These are phyloP conservation scores for Drosophila acutilabella DNA, from an alignment of 2,888 invertebrate genomes.

Conservation along the genomic window DNA sequence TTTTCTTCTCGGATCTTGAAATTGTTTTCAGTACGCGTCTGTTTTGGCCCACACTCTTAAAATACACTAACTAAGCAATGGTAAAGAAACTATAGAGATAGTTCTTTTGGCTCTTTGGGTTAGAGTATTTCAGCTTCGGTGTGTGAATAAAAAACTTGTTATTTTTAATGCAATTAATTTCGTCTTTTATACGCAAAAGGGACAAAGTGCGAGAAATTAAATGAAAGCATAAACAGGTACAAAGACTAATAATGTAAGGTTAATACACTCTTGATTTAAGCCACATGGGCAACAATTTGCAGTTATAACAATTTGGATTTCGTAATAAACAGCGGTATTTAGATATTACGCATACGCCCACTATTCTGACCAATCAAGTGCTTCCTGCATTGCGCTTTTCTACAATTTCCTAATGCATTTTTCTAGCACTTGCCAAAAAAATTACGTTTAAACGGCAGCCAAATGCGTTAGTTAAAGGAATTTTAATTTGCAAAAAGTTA, in stretches of 20 bases:
- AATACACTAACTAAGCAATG: constrained; percentile 13
- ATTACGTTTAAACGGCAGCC: constrained; percentile 15
- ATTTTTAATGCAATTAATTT: constrained; percentile 35
- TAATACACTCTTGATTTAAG: neutral
- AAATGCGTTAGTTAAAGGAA: constrained; percentile 39
- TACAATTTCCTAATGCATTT: constrained; percentile 37
- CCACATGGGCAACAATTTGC: neutral
- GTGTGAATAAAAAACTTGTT: too few relatives aligned
- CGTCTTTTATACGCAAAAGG: constrained; percentile 47
- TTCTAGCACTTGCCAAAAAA: constrained; percentile 62
- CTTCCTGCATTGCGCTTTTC: constrained; percentile 42
- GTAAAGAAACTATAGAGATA: neutral
- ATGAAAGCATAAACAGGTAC: constrained; percentile 1
- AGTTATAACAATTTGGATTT: constrained; percentile 7
- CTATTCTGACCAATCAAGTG: constrained; percentile 37
- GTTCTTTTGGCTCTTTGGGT: too few relatives aligned
- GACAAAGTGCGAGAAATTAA: too few relatives aligned
- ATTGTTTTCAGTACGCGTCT: constrained; percentile 39
- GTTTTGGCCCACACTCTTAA: constrained; percentile 44
- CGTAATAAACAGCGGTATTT: constrained; percentile 20
- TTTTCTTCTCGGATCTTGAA: constrained; percentile 57
- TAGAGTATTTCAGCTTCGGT: too few relatives aligned
- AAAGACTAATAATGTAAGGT: neutral
- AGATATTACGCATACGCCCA: constrained; percentile 66
- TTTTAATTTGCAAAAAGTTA: constrained; percentile 34